Base-by-base conservation (phyloP, 2,888 invertebrate species). In the Nephrocerus scutellatus region DNA sequence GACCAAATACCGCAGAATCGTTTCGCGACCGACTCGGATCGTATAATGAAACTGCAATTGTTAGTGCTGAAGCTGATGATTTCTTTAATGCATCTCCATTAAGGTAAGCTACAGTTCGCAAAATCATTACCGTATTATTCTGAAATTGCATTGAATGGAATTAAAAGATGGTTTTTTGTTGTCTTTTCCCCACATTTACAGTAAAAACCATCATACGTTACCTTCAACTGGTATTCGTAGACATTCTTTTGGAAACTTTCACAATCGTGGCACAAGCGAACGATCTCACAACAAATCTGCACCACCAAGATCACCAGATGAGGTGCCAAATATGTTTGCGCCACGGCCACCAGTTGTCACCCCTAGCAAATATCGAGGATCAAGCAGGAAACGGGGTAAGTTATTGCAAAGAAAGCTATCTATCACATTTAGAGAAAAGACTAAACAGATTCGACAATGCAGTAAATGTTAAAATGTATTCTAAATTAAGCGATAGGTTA, bases 271-370 rank as follows among this genome's bases (percentile, higher is more conserved):
- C 39, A 49, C 34, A 41, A 55, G 47, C 49, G 57, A 53, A 48
- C 52, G 52, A 10, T n/a, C n/a, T n/a, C 51, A 53, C 46, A 52
- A 39, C 33, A 41, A 33, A 28, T 56, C 51, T 13, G 34, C 31
- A 25, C 41, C 40, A 14, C 49, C 62, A 43, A 56, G 61, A 10
- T 54, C 66, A 22, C 64, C 60, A 44, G 68, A 68, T 58, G 68
- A 68, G 51, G 68, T 67, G 47, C 68, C 68, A 46, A 63, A 57
- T 52, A 67, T 67, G 64, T 52, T 64, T 54, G 68, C 68, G 8
- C 68, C 68, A 10, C 57, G 63, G 21, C 67, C 67, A 30, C 68
- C 68, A 3, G 42, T 62, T 4, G 44, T 59, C 10, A 62, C 64
- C 14, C 63, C 65, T 4, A 60, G 54, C 37, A 66, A 63, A 57